Evolutionary conservation across 2,888 invertebrate species (phyloP).

Genomic region (Dilophus febrilis): DNA sequence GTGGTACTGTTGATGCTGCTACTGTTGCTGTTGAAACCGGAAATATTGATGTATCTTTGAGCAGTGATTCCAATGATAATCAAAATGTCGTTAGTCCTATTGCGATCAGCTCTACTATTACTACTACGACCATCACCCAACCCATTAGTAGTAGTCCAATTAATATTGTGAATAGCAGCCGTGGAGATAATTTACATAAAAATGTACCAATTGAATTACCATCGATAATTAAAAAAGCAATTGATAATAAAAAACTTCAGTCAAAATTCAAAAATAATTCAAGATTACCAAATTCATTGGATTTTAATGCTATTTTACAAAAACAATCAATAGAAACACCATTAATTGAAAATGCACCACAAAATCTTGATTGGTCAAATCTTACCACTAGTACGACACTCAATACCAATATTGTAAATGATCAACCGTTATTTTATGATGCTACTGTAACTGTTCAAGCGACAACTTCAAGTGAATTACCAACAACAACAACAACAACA

Average conservation of each 20-base stretch:
- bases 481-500: no score
- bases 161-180: conserved; percentile 4
- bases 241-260: conserved; percentile 8
- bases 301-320: neutral
- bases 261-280: neutral
- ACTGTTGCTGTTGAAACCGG: neutral
- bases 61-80: neutral
- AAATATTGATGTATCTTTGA: neutral
- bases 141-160: no score
- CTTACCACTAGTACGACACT: no score
- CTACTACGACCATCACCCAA: no score
- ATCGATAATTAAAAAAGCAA: conserved; percentile 10
- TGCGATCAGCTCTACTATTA: no score
- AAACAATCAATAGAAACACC: conserved; percentile 6
- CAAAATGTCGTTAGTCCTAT: no score
- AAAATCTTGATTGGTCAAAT: neutral
- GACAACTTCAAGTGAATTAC: no score
- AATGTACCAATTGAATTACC: conserved; percentile 10
- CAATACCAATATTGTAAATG: no score
- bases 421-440: neutral
- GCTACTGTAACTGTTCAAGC: neutral
- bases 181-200: conserved; percentile 4
- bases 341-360: conserved; percentile 6
- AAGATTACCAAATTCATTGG: neutral
- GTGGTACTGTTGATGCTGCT: neutral